Conservation (phyloP, 2,797 vertebrate species). For the Australoheros facetus region DNA sequence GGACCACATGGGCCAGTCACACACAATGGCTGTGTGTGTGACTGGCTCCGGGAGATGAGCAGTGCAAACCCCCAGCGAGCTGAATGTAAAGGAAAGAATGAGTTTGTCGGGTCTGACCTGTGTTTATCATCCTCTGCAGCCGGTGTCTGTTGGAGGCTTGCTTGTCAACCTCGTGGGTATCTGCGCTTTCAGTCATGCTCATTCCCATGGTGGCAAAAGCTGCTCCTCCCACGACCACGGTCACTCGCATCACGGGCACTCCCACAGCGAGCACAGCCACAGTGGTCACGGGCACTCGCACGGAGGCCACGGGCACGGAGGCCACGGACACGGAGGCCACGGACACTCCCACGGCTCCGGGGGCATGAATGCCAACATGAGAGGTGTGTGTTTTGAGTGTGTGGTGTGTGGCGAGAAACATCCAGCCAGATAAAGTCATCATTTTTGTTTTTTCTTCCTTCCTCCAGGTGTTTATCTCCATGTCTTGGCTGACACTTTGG, state of each 20-base stretch:
- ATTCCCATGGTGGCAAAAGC: slow-evolving; percentile 86
- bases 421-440: background rate
- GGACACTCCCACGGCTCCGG: slow-evolving; percentile 82
- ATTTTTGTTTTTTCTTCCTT: background rate
- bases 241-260: slow-evolving; percentile 84
- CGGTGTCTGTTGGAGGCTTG: slow-evolving; percentile 94
- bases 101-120: background rate
- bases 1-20: too few species aligned
- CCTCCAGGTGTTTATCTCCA: slow-evolving; percentile 93
- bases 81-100: background rate
- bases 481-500: slow-evolving; percentile 95
- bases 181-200: slow-evolving; percentile 97
- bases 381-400: slow-evolving; percentile 78
- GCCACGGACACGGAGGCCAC: slow-evolving; percentile 74
- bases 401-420: background rate
- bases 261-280: slow-evolving; percentile 85
- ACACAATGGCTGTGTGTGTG: too few species aligned
- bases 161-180: slow-evolving; percentile 97
- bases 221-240: slow-evolving; percentile 82
- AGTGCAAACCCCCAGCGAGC: too few species aligned
- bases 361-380: slow-evolving; percentile 99
- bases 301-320: slow-evolving; percentile 82
- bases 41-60: too few species aligned
- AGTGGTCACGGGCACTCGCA: slow-evolving; percentile 85
- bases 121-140: slow-evolving; percentile 73